phyloP scores from a whole-genome alignment of 2,797 vertebrate species.

The Galago senegalensis region DNA sequence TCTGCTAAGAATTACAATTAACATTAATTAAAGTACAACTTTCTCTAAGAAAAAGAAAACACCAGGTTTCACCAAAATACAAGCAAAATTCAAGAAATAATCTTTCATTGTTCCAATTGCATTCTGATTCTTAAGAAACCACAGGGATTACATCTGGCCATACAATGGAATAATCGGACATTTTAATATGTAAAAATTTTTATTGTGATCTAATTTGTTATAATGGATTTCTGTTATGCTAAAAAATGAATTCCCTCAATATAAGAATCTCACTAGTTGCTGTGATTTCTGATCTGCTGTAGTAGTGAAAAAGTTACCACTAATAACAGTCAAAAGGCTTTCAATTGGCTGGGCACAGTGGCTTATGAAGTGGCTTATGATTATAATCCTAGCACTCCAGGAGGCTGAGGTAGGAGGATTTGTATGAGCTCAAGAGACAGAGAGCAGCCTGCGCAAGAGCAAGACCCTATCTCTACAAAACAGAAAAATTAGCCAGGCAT shows the following conservation, averaged over 20 bases:
- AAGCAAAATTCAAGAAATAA: slow-evolving; percentile 44
- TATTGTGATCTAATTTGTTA: slow-evolving; percentile 52
- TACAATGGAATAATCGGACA: slow-evolving; percentile 2
- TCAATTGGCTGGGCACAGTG: neutral
- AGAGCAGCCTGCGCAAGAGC: neutral
- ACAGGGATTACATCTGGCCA: neutral
- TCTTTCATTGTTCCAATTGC: neutral
- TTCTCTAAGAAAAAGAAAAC: slow-evolving; percentile 54
- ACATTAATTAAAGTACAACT: slow-evolving; percentile 47
- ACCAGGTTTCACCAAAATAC: neutral
- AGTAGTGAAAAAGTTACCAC: neutral
- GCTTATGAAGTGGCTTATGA: neutral
- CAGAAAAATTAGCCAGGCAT: neutral
- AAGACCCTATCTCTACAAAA: too few species aligned
- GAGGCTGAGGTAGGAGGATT: neutral
- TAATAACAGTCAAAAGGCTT: slow-evolving; percentile 12
- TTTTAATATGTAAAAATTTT: slow-evolving; percentile 31
- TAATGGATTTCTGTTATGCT: slow-evolving; percentile 6
- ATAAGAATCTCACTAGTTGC: slow-evolving; percentile 21
- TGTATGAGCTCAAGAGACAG: neutral
- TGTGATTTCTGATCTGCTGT: slow-evolving; percentile 25
- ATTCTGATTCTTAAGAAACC: slow-evolving; percentile 27
- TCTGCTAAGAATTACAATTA: slow-evolving; percentile 61
- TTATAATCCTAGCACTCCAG: neutral
- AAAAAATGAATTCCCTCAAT: slow-evolving; percentile 30